Evolutionary conservation across 2,797 vertebrate genomes (phyloP).

Genomic region (Echiichthys vipera): DNA sequence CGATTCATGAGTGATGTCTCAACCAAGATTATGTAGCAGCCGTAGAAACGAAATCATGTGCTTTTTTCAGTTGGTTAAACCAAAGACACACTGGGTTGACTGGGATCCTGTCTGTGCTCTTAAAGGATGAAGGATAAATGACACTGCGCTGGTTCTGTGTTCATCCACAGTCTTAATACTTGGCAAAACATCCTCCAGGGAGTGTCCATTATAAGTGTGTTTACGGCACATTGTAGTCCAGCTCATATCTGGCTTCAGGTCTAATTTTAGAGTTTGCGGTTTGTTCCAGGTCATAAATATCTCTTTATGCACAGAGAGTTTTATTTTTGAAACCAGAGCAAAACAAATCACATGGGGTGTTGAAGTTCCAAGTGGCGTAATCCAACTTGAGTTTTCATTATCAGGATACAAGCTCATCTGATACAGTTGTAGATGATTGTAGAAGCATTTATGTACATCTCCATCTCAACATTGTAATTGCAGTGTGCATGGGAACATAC

Average conservation of each 20-base stretch:
- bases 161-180: constrained; percentile 39
- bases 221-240: constrained; percentile 31
- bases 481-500: constrained; percentile 20
- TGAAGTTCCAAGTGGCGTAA: background rate
- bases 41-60: constrained; percentile 23
- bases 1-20: background rate
- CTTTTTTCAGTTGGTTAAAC: constrained; percentile 63
- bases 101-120: constrained; percentile 33
- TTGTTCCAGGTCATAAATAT: constrained; percentile 12
- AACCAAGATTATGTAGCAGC: constrained; percentile 36
- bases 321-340: background rate
- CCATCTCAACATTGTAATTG: background rate
- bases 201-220: constrained; percentile 30
- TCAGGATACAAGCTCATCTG: background rate
- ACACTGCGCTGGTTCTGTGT: constrained; percentile 35
- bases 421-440: background rate
- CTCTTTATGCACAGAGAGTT: background rate
- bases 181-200: constrained; percentile 29
- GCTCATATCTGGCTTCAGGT: constrained; percentile 18
- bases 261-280: background rate
- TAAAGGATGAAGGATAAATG: constrained; percentile 40
- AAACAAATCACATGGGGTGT: background rate
- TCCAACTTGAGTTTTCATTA: background rate
- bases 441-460: background rate
- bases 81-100: constrained; percentile 70